A percentile compares a stretch with the other conserved stretches of the same genome.
Conservation (phyloP, 2,113 vertebrate species). For the Gila orcuttii region DNA sequence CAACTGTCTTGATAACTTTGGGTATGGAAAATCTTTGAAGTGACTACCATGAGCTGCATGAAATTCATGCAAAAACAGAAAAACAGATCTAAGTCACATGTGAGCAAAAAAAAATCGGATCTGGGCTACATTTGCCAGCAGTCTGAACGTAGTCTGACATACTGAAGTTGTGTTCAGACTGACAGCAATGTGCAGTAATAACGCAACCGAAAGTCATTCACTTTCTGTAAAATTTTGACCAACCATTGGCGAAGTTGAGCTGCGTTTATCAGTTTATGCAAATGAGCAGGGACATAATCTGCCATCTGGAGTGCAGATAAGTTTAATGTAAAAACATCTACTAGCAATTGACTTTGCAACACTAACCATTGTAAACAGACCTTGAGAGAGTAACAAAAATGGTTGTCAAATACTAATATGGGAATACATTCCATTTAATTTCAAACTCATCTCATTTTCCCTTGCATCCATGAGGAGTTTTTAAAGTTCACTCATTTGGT, state of each 20-base stretch:
- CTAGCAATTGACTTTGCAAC: background rate
- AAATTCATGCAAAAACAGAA: no score
- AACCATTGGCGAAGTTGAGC: background rate
- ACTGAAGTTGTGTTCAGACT: background rate
- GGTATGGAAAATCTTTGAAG: no score
- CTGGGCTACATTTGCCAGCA: no score
- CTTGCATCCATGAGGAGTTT: background rate
- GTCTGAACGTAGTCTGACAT: no score
- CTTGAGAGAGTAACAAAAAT: background rate
- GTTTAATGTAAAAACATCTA: background rate
- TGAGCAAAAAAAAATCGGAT: no score
- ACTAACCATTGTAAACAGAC: background rate
- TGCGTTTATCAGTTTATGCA: background rate
- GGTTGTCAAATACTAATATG: background rate
- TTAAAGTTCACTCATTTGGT: slow-evolving; percentile 13
- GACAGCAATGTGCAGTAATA: background rate
- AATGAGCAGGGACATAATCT: background rate
- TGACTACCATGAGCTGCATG: no score
- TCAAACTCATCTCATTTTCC: slow-evolving; percentile 1
- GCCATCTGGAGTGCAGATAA: background rate
- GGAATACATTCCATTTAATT: background rate
- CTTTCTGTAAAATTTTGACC: background rate
- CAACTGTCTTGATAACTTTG: no score
- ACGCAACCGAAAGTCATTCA: background rate
- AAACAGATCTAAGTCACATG: no score